Evolutionary conservation across 2,113 vertebrate species (phyloP).

Genomic region (Myiagra hebetior): DNA sequence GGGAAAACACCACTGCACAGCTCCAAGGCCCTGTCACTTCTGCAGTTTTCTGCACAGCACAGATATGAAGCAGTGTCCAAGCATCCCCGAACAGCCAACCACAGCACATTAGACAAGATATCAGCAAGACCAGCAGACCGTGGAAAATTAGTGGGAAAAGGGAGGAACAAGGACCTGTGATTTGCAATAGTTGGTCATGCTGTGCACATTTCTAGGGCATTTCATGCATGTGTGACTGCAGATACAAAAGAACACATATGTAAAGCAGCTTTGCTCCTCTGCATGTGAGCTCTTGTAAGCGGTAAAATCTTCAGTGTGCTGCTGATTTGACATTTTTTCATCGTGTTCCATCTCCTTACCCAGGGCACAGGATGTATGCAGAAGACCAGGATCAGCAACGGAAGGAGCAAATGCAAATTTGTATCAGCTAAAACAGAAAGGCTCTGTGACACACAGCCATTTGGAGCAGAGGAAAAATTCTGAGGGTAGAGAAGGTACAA

Average conservation of each 20-base stretch:
- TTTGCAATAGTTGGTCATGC: not conserved
- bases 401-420: not conserved
- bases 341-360: not conserved
- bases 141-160: not conserved
- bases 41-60: not conserved
- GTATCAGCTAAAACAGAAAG: not conserved
- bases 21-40: not conserved
- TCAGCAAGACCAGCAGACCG: not conserved
- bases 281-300: accelerated
- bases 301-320: not conserved
- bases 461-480: not conserved
- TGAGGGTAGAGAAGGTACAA: not conserved
- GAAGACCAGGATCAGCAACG: not conserved
- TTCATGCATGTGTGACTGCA: slow-evolving; percentile 11
- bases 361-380: not conserved
- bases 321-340: not conserved
- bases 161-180: not conserved
- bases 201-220: not conserved
- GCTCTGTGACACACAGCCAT: accelerated
- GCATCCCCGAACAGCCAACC: not conserved
- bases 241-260: not conserved
- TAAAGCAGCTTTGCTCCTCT: not conserved
- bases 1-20: not conserved
- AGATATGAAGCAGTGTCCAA: not conserved
- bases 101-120: not conserved